These are phyloP conservation scores for Caenorhabditis remanei DNA, from an alignment of 1,140 invertebrate genomes.

Conservation along the genomic window DNA sequence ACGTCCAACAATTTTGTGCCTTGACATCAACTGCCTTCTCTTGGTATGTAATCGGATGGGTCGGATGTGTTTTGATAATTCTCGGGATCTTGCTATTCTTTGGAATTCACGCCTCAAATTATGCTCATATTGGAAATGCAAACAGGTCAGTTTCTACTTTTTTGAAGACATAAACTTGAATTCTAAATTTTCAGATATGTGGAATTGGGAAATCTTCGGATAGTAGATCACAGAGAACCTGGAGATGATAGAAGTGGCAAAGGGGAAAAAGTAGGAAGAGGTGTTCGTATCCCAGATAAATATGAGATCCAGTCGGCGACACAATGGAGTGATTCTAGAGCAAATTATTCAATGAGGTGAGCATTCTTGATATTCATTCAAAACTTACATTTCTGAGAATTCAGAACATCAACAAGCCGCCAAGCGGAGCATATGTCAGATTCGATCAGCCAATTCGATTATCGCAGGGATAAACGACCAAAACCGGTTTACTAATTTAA, in stretches of 20 bases:
- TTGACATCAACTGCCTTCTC: constrained; percentile 57
- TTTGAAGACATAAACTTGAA: not conserved
- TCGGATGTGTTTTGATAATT: constrained; percentile 48
- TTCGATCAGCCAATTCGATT: constrained; percentile 56
- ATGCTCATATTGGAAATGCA: constrained; percentile 61
- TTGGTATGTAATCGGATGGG: constrained; percentile 63
- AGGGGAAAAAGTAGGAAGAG: not conserved
- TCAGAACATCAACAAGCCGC: constrained; percentile 38
- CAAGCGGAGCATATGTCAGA: constrained; percentile 58
- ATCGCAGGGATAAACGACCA: constrained; percentile 48
- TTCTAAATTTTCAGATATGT: constrained; percentile 54
- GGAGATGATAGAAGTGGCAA: not conserved
- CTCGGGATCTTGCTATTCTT: constrained; percentile 50
- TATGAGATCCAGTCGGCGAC: constrained; percentile 17
- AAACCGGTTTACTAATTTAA: constrained; percentile 41
- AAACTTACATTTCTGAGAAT: not conserved
- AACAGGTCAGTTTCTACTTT: constrained; percentile 29
- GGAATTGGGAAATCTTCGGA: constrained; percentile 32
- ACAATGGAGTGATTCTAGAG: constrained; percentile 40
- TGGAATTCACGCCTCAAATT: constrained; percentile 57
- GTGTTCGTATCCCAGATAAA: constrained; percentile 32
- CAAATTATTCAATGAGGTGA: constrained; percentile 39
- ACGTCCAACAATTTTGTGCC: constrained; percentile 61
- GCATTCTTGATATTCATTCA: not conserved
- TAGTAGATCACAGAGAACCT: constrained; percentile 13